Evolutionary conservation across 2,888 invertebrate species (phyloP), one percentile per base, ranked within the genome.

Genomic region (Eugnorisma glareosa): DNA sequence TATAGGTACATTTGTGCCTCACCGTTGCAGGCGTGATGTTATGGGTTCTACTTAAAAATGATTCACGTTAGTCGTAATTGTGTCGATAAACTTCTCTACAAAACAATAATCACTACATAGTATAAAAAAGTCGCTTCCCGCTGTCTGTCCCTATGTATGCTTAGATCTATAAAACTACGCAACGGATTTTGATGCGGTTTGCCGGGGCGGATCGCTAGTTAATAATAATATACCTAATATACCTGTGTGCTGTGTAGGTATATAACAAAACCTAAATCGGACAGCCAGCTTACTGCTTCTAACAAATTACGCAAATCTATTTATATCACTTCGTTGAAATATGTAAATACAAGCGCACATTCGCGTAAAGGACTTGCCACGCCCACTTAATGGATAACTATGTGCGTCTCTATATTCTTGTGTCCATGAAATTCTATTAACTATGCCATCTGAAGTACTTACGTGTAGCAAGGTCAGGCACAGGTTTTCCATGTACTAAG

Each of bases 231-330:
- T 24, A 28, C 31, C 59, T 18, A 7, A 18, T 31, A 21, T 35
- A 28, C 18, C 18, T 61, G 8, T n/a, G n/a, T n/a, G n/a, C n/a
- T n/a, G 18, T 43, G 18, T 28, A 35, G 0, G 13, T 69, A 68
- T 1, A 51, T 68, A 51, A 45, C 35, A 31, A 51, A 72, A 51
- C 43, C 10, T 45, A 21, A 3, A 40, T 57, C n/a, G 31, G 31
- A 31, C 24, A 40, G 24, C 35, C 43, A 51, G 3, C 35, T 43
- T 35, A 10, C 48, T 7, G 40, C 28, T 45, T n/a, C 67, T 45
- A 68, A 68, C 31, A 72, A 48, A 57, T 80, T 59, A 73, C 61
- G 40, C 61, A 61, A 85, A 74, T 61, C 7, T 13, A 31, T 67
- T 45, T 67, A n/a, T 85, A 73, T 68, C 73, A 72, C 59, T 18